A percentile compares a stretch with the other conserved stretches of the same genome.
These are phyloP conservation scores for Parambassis ranga DNA, from an alignment of 2,797 vertebrate genomes.

Conservation along the genomic window DNA sequence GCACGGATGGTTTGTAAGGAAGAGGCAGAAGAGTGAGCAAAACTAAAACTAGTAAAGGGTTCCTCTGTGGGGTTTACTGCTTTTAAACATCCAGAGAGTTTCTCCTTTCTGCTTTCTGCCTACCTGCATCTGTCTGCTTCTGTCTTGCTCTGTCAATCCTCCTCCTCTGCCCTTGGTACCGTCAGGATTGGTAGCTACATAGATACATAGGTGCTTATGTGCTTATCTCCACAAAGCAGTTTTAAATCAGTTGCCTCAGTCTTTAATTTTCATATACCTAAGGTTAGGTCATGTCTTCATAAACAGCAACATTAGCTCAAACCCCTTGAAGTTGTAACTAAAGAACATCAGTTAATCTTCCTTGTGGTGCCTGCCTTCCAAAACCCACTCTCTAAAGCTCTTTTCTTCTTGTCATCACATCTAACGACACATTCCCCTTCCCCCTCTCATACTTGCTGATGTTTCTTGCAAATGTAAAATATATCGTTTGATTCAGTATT, in stretches of 20 bases:
- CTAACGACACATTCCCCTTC: not conserved
- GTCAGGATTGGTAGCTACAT: not conserved
- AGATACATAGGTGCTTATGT: too few species aligned
- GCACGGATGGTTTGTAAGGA: not conserved
- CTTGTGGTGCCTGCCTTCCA: not conserved
- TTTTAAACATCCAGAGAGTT: constrained; percentile 21
- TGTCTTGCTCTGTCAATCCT: constrained; percentile 1
- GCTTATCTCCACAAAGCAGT: too few species aligned
- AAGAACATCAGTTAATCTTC: not conserved
- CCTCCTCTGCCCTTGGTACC: not conserved
- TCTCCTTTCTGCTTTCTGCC: not conserved
- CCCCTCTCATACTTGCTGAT: not conserved
- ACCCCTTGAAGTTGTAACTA: not conserved
- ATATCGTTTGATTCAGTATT: too few species aligned
- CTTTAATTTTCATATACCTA: not conserved
- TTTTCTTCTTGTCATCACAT: not conserved
- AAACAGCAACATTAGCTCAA: not conserved
- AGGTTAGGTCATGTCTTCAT: not conserved
- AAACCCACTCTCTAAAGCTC: not conserved
- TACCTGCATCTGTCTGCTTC: not conserved
- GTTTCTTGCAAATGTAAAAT: too few species aligned
- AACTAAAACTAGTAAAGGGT: not conserved
- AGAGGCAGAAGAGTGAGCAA: not conserved
- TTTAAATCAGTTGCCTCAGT: too few species aligned
- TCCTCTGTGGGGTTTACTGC: constrained; percentile 13